Evolutionary conservation across 2,113 vertebrate genomes (phyloP), one percentile per base, ranked within the genome.

Genomic region (Eulacestoma nigropectus): DNA sequence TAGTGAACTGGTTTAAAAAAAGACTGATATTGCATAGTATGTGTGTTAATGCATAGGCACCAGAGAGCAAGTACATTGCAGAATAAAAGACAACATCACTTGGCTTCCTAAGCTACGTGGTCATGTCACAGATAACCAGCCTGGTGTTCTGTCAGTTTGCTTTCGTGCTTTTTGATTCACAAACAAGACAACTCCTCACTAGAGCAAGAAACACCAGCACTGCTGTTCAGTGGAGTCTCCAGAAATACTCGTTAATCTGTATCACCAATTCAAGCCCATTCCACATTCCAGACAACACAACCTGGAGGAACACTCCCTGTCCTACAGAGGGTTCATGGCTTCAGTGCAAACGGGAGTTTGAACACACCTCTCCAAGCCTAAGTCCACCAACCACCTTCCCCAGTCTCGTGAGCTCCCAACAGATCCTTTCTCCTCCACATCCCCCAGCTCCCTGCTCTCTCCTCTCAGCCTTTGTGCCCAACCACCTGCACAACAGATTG

Each of bases 31-130:
- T 95, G 94, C 96, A 91, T 93, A 90, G 93, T 55, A 81, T 92
- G 95, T 89, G 87, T 96, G 90, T 87, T 85, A 90, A 96, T 76
- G 83, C 92, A 90, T 73, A 96, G 92, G 94, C 93, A 92, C 95
- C 53, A 94, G 67, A 90, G 89, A 94, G 90, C 49, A 91, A 95
- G 86, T 77, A 78, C 37, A 91, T 64, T 89, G 92, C 74, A 84
- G 88, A 88, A 60, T 50, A 84, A 78, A 94, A 88, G 70, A 10
- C 50, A 94, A 89, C 27, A 16, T 57, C 79, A 93, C 75, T 75
- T 55, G 90, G 91, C 90, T 94, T 95, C 96, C 95, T 92, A 96
- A 90, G 88, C 79, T 88, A 90, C 47, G 33, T 39, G 30, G 91
- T 62, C 41, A 29, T 63, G 93, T 63, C 96, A 87, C 12, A 92